A percentile compares a stretch with the other conserved stretches of the same genome.
These are phyloP conservation scores for Chalcis sispes DNA, from an alignment of 2,888 invertebrate species.

Conservation along the genomic window DNA sequence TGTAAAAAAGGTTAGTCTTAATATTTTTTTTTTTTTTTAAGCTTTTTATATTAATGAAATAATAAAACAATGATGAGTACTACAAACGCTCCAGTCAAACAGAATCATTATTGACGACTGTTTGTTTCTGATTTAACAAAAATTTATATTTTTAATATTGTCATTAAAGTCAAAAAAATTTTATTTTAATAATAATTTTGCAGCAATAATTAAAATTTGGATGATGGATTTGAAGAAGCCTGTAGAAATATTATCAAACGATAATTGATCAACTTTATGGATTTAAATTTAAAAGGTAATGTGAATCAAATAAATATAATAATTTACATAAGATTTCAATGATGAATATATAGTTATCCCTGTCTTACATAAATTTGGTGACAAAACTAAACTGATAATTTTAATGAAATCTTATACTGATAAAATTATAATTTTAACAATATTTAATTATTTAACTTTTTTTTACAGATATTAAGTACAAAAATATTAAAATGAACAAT, in stretches of 20 bases:
- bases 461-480: slow-evolving; percentile 26
- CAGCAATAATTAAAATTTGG: neutral
- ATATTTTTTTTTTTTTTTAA: neutral
- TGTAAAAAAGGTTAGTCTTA: too few relatives aligned
- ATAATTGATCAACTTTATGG: neutral
- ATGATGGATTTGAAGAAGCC: neutral
- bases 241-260: too few relatives aligned
- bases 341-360: slow-evolving; percentile 71
- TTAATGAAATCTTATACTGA: neutral
- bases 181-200: too few relatives aligned
- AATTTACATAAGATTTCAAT: slow-evolving; percentile 48
- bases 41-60: neutral
- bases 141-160: neutral
- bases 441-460: slow-evolving; percentile 9
- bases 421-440: neutral
- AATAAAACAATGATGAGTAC: slow-evolving; percentile 62
- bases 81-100: slow-evolving; percentile 68
- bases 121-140: slow-evolving; percentile 55
- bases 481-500: neutral
- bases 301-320: too few relatives aligned
- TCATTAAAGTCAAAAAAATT: too few relatives aligned
- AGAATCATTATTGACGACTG: slow-evolving; percentile 66
- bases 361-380: slow-evolving; percentile 71
- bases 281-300: neutral
- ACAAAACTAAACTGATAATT: slow-evolving; percentile 64